Conservation (phyloP, 2,797 vertebrate species). For the Sebastes baramenuke region DNA sequence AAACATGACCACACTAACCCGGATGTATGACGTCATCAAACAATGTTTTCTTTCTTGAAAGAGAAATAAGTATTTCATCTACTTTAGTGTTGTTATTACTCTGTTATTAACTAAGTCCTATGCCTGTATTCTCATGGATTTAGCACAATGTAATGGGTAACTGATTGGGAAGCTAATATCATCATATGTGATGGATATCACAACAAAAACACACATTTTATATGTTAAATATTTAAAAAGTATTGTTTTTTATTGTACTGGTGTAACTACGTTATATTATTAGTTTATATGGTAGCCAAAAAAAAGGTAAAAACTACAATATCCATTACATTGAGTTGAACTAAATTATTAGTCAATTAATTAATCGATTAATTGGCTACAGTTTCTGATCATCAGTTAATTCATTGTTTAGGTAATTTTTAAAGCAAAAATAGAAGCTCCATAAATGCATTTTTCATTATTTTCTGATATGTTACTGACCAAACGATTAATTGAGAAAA, state of each 20-base stretch:
- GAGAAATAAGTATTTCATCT: too few relatives aligned
- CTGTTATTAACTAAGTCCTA: background rate
- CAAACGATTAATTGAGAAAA: background rate
- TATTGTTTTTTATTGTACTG: background rate
- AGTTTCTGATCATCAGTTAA: background rate
- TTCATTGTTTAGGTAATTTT: background rate
- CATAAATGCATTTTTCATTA: background rate
- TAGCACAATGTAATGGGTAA: background rate
- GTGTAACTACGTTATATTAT: background rate
- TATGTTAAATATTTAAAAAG: background rate
- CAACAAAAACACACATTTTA: background rate
- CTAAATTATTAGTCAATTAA: background rate
- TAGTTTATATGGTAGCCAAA: background rate
- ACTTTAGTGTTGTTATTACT: background rate
- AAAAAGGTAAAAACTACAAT: background rate
- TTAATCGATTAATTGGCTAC: background rate
- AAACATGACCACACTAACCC: background rate
- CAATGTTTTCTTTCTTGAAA: too few relatives aligned
- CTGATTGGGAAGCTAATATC: background rate
- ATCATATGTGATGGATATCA: background rate
- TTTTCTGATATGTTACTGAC: background rate
- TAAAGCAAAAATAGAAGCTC: too few relatives aligned
- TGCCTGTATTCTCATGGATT: background rate
- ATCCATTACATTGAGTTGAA: background rate
- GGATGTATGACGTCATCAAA: constrained; percentile 42